A percentile compares a stretch with the other conserved stretches of the same genome.
phyloP scores from a whole-genome alignment of 2,888 invertebrate species.

The Yponomeuta sedellus region DNA sequence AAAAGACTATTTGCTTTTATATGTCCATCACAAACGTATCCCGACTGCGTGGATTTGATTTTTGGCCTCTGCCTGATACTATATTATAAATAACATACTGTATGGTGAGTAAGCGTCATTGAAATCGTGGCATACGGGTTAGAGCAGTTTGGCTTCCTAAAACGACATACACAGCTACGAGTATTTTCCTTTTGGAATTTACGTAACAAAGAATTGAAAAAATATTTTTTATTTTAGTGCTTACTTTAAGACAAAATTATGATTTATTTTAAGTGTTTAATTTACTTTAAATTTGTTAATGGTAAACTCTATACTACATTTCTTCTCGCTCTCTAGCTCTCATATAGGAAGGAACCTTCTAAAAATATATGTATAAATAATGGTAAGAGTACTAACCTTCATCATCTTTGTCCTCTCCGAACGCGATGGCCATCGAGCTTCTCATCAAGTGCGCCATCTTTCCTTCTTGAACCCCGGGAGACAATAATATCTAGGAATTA shows the following conservation, averaged over 20 bases:
- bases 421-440: conserved; percentile 58
- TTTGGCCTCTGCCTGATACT: background rate
- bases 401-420: conserved; percentile 47
- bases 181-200: no score
- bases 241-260: no score
- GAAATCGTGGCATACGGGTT: background rate
- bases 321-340: no score
- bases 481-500: conserved; percentile 24
- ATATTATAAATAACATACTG: background rate
- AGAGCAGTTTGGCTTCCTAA: background rate
- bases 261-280: no score
- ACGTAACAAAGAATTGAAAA: background rate
- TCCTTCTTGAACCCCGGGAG: conserved; percentile 28
- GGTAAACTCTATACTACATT: no score
- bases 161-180: background rate
- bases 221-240: background rate
- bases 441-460: conserved; percentile 64
- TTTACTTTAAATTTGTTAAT: no score
- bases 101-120: background rate
- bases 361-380: no score
- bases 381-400: conserved; percentile 38
- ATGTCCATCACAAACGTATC: no score
- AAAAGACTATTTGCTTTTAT: no score
- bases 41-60: no score
- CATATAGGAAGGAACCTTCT: no score